Base-by-base conservation (phyloP, 92 coral and sea anemone species). In the Epizoanthus fatuus region DNA sequence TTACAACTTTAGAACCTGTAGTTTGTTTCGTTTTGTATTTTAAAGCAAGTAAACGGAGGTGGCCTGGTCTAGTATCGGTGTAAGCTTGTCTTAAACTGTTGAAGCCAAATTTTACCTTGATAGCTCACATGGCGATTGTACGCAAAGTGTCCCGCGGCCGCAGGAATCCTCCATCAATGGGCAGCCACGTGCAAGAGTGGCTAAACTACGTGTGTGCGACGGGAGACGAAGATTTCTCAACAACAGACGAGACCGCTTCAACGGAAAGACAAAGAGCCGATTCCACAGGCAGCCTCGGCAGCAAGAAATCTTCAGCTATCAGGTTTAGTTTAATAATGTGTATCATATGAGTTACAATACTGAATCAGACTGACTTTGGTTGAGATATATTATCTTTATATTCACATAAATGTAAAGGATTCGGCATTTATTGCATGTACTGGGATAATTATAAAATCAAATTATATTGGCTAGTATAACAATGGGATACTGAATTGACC, bases 131-230 rank as follows among this genome's bases (percentile, higher is more conserved):
- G 71, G 98, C 94, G 45, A 84, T 92, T 60, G 93, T 97, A 25
- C 98, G 96, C 51, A 97, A 97, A 79, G 99, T 97, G 17, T 87
- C 98, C 12, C 94, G 99, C 39, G 99, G 99, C 56, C 91, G 97
- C 32, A 91, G 99, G 37, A 97, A 95, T 80, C 99, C 99, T 51
- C 99, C 99, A 1, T 95, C 99, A 12, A 97, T 97, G 99, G 99
- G 99, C 37, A 97, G 99, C 68, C 92, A 92, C 32, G 99, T 95
- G 51, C 92, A 94, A 83, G 99, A 97, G 69, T 97, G 99, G 99
- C 86, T 97, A 10, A 91, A 92, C 78, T 97, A 97, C 84, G 99
- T 97, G 20, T 97, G 98, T 69, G 98, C 99, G 22, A 95, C 96
- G 63, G 95, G 95, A 29, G 91, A 94, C 22, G 95, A 91, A 68